Percentiles rank a stretch among this genome's conserved stretches.
phyloP scores from a whole-genome alignment of 2,113 vertebrate species.

The Onychostoma macrolepis region DNA sequence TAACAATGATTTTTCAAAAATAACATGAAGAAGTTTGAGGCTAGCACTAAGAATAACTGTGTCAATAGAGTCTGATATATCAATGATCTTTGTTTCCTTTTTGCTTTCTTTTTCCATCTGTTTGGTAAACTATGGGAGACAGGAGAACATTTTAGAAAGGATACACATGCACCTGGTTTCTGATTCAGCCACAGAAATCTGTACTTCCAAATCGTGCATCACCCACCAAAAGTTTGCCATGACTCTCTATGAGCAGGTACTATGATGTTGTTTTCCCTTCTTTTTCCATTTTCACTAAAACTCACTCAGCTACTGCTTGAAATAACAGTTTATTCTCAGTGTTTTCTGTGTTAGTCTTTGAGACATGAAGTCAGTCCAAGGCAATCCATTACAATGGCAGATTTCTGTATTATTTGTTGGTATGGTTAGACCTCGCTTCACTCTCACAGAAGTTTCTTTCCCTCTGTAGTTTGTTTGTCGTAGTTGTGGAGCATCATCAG shows the following conservation, averaged over 20 bases:
- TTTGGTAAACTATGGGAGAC: constrained; percentile 46
- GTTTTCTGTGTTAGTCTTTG: neutral
- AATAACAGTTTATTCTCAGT: neutral
- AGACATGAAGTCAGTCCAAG: neutral
- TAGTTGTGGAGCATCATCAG: constrained; percentile 94
- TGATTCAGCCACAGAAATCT: constrained; percentile 86
- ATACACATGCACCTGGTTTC: constrained; percentile 96
- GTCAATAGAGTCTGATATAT: neutral
- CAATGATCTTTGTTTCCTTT: neutral
- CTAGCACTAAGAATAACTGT: constrained; percentile 32
- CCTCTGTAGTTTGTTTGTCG: constrained; percentile 89
- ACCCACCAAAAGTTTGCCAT: constrained; percentile 98
- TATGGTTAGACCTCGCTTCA: neutral
- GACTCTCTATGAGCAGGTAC: constrained; percentile 97
- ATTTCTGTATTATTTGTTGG: neutral
- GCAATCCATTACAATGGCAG: neutral
- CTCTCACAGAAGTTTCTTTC: constrained; percentile 37
- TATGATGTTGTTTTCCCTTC: neutral
- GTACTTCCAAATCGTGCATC: constrained; percentile 95
- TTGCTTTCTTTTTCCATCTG: neutral
- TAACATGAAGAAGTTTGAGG: neutral
- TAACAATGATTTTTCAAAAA: constrained; percentile 17
- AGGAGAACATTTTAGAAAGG: constrained; percentile 96
- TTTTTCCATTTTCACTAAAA: neutral
- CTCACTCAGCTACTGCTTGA: neutral